These are phyloP conservation scores for Phataginus tricuspis DNA, from an alignment of 2,797 vertebrate genomes.

Conservation along the genomic window DNA sequence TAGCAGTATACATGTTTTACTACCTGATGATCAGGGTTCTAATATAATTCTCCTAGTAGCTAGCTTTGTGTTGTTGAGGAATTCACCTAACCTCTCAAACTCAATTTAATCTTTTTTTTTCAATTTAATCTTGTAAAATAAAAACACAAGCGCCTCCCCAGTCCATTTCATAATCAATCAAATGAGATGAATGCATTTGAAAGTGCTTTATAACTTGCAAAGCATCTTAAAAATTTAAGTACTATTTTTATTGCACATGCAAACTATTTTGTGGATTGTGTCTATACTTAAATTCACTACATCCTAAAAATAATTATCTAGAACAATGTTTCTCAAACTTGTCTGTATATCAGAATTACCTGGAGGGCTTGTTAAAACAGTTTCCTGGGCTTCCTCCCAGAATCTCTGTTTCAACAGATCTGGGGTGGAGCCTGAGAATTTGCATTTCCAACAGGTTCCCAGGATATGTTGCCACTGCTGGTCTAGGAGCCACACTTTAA, in stretches of 20 bases:
- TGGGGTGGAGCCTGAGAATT: background rate
- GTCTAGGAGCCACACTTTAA: background rate
- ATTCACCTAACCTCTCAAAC: background rate
- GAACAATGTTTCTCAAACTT: background rate
- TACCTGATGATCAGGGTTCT: background rate
- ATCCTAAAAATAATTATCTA: background rate
- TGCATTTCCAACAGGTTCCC: background rate
- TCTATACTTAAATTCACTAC: background rate
- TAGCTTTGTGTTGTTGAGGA: background rate
- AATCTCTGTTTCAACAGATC: background rate
- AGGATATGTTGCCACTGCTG: background rate
- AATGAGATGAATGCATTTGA: background rate
- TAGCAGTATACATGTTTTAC: background rate
- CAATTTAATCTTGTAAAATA: conserved; percentile 24
- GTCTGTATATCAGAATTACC: background rate
- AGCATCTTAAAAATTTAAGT: background rate
- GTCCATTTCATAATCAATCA: background rate
- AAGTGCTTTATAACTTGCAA: conserved; percentile 28
- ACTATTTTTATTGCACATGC: background rate
- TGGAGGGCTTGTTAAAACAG: background rate
- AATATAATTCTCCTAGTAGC: background rate
- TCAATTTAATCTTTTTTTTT: background rate
- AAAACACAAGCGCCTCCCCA: background rate
- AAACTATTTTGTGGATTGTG: background rate
- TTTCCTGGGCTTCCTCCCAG: background rate